Percentiles rank a stretch among this genome's conserved stretches.
phyloP scores from a whole-genome alignment of 92 coral and sea anemone genomes.

The Heliopora coerulea region DNA sequence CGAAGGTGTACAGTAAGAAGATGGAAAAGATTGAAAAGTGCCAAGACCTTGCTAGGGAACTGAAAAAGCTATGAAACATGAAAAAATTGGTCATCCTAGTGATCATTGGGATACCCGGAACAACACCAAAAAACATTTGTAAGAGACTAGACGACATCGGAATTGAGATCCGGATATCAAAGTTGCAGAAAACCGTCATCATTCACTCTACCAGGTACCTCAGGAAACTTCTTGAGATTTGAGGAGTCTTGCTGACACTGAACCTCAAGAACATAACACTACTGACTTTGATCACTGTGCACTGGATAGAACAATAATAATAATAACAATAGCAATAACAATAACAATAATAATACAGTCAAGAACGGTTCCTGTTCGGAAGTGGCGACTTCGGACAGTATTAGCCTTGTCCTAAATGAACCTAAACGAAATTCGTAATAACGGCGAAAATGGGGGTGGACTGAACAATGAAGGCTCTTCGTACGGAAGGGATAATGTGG shows the following conservation, averaged over 20 bases:
- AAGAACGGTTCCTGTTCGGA: too few relatives aligned
- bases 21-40: constrained; percentile 5
- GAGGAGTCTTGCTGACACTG: constrained; percentile 16
- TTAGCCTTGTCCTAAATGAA: too few relatives aligned
- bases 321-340: too few relatives aligned
- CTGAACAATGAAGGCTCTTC: too few relatives aligned
- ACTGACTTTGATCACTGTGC: constrained; percentile 1
- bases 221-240: constrained; percentile 4
- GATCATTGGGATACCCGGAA: constrained; percentile 16
- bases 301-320: constrained; percentile 15
- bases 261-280: constrained; percentile 10
- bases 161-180: neutral
- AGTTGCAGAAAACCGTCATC: constrained; percentile 13
- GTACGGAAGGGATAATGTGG: too few relatives aligned
- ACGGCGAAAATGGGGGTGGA: too few relatives aligned
- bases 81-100: constrained; percentile 7
- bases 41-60: constrained; percentile 28
- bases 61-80: constrained; percentile 7
- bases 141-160: neutral
- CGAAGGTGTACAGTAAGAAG: too few relatives aligned
- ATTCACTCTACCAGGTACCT: constrained; percentile 10
- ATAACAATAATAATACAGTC: too few relatives aligned
- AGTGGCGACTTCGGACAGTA: too few relatives aligned
- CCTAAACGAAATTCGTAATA: too few relatives aligned
- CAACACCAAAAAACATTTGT: constrained; percentile 24